phyloP scores from a whole-genome alignment of 1,140 invertebrate genomes.

The Diabrotica virgifera region DNA sequence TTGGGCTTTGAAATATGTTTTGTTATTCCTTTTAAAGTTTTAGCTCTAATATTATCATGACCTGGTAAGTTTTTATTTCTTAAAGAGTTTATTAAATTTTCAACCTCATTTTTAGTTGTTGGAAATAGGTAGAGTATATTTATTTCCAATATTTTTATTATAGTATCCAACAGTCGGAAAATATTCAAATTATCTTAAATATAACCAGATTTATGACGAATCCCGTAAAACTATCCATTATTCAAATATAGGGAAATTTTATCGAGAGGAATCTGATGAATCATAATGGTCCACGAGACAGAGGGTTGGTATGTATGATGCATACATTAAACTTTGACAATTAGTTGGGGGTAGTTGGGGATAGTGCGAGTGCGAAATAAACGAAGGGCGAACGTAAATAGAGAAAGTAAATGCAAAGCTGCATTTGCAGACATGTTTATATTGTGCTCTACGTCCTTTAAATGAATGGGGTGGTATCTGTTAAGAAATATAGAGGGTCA shows the following conservation, averaged over 20 bases:
- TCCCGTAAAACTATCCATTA: not conserved
- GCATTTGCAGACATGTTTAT: conserved; percentile 14
- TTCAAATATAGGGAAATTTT: conserved; percentile 15
- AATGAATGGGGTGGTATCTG: conserved; percentile 28
- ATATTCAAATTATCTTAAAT: too few species aligned
- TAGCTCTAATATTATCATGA: too few species aligned
- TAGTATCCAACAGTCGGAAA: too few species aligned
- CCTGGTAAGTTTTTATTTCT: too few species aligned
- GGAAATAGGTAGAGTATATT: too few species aligned
- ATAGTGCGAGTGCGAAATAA: conserved; percentile 14
- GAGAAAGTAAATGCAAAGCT: conserved; percentile 22
- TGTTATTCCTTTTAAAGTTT: too few species aligned
- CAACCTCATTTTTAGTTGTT: too few species aligned
- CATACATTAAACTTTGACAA: conserved; percentile 22
- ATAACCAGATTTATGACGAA: not conserved
- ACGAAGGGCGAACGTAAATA: conserved; percentile 9
- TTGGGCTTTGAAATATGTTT: too few species aligned
- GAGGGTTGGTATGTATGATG: conserved; percentile 8
- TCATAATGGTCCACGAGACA: conserved; percentile 3
- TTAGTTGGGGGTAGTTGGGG: conserved; percentile 19
- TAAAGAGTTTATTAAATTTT: too few species aligned
- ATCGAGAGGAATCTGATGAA: conserved; percentile 11
- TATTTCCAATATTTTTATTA: too few species aligned
- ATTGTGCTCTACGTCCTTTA: conserved; percentile 9
- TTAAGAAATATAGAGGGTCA: conserved; percentile 6